Evolutionary conservation across 2,888 invertebrate genomes (phyloP).

Genomic region (Drosophila atripex): DNA sequence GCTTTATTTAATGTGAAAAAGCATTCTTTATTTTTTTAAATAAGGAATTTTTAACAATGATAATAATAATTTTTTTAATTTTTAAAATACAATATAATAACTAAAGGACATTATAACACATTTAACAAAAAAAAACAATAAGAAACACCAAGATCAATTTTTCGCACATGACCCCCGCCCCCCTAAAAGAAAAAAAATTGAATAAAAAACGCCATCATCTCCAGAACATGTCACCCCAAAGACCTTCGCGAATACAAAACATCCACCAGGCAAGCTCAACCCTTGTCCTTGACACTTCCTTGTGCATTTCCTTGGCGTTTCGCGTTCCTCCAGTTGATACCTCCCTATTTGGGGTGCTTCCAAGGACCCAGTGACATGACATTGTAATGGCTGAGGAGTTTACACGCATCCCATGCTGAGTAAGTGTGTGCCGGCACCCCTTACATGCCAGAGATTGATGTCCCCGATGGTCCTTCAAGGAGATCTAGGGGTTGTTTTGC

Average conservation of each 20-base stretch:
- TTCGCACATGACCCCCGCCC: conserved; percentile 16
- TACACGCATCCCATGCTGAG: conserved; percentile 73
- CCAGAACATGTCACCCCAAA: conserved; percentile 30
- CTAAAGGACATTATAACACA: too few relatives aligned
- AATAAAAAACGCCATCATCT: conserved; percentile 2
- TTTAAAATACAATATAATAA: too few relatives aligned
- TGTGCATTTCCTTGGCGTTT: conserved; percentile 39
- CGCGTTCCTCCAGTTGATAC: conserved; percentile 39
- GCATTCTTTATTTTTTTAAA: too few relatives aligned
- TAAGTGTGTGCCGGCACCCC: conserved; percentile 52
- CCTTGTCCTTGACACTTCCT: conserved; percentile 62
- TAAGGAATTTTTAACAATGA: too few relatives aligned
- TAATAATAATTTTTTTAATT: too few relatives aligned
- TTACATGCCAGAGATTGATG: conserved; percentile 46
- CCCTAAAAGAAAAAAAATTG: neutral
- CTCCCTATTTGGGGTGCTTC: conserved; percentile 70
- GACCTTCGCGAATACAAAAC: conserved; percentile 31
- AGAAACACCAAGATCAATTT: conserved; percentile 1
- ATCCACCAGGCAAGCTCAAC: conserved; percentile 64
- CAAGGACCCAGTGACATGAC: conserved; percentile 79
- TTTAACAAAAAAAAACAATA: too few relatives aligned
- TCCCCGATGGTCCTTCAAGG: conserved; percentile 23
- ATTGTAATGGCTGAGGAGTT: conserved; percentile 73
- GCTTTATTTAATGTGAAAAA: too few relatives aligned
- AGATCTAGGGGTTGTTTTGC: conserved; percentile 55